Percentiles rank a stretch among this genome's conserved stretches.
Evolutionary conservation across 2,113 vertebrate genomes (phyloP).

Genomic region (Nyctibius bracteatus): DNA sequence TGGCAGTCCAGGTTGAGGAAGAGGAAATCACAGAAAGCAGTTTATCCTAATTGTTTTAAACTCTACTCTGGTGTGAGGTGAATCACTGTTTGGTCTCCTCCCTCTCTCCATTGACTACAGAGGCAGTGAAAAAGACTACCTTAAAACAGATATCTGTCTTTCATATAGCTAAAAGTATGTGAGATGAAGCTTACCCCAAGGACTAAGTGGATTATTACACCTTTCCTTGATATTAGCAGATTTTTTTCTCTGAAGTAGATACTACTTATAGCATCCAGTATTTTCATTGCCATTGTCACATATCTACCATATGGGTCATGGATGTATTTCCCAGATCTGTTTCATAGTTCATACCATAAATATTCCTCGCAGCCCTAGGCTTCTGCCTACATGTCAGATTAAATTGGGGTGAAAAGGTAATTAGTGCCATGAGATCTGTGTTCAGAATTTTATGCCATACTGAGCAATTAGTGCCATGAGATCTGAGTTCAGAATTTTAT

Average conservation of each 20-base stretch:
- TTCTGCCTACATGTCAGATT: neutral
- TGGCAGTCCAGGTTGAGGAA: neutral
- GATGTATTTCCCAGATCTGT: neutral
- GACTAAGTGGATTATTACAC: neutral
- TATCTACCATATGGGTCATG: neutral
- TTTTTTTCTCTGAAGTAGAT: neutral
- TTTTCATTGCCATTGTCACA: neutral
- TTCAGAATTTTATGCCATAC: slow-evolving; percentile 44
- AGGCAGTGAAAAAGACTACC: neutral
- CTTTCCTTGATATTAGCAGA: neutral
- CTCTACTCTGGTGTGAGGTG: neutral
- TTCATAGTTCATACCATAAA: neutral
- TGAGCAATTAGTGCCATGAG: slow-evolving; percentile 47
- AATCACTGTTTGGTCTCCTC: neutral
- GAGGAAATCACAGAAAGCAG: neutral
- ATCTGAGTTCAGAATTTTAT: slow-evolving; percentile 43
- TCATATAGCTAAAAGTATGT: neutral
- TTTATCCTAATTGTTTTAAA: neutral
- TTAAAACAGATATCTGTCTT: neutral
- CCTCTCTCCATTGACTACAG: neutral
- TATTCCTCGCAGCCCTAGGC: neutral
- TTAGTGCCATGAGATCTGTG: slow-evolving; percentile 32
- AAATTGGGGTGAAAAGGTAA: slow-evolving; percentile 43
- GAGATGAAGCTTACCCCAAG: neutral
- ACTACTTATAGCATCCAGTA: neutral